Base-by-base conservation (phyloP, 1,140 invertebrate species). In the Acromyrmex charruanus region DNA sequence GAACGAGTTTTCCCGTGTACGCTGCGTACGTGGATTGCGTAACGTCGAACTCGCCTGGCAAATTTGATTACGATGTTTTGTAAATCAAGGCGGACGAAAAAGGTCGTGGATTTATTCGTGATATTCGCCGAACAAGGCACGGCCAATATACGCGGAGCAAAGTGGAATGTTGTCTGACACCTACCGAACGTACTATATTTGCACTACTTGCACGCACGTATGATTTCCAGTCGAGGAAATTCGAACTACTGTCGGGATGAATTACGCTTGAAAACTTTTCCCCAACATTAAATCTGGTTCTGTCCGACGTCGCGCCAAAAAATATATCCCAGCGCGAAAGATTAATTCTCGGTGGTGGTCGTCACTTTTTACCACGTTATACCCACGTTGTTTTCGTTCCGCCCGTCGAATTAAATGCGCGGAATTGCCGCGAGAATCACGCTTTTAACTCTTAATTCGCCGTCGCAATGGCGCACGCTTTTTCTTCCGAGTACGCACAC, bases 41-140 rank as follows among this genome's bases (percentile, higher is more conserved):
- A 84, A 61, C 80, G 69, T 61, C 69, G 55, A 84, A 75, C 74
- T 75, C 69, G 55, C 55, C 55, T 35, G 80, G 80, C 25, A 84
- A 84, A 84, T 84, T 84, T 61, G 55, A 84, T 84, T 75, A 84
- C 80, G 25, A 35, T 74, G 69, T 84, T 84, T 84, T 75, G 80
- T 51, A 61, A 74, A 84, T 61, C 80, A 72, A 28, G 55, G 25
- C 28, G 18, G 69, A 75, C 55, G 80, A 84, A 84, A 84, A 74
- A 84, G 72, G 69, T 75, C 80, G 80, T 51, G 69, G 66, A 21
- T 75, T 75, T 84, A 84, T 74, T 84, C 55, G 69, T 51, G 55
- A 84, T 75, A 84, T 61, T 25, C 53, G 18, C 25, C 12, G 66
- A 25, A 31, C 68, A 61, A 44, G 53, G 79, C 79, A 31, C 6